phyloP scores from a whole-genome alignment of 2,797 vertebrate genomes.

The Yasuhikotakia modesta region DNA sequence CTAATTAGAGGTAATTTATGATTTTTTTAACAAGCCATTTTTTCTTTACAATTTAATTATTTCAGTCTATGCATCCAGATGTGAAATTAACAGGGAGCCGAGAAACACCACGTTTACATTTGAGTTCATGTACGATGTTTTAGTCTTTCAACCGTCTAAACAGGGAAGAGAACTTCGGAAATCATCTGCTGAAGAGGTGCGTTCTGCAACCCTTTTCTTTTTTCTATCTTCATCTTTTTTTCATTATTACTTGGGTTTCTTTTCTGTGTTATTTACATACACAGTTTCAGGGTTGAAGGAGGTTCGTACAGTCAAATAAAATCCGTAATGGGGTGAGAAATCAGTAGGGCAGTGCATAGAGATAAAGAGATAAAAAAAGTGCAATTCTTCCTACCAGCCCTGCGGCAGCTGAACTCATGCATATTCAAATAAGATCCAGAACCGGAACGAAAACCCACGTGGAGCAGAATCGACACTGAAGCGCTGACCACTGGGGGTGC shows the following conservation, averaged over 20 bases:
- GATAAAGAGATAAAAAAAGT: conserved; percentile 99
- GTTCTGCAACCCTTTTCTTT: conserved; percentile 77
- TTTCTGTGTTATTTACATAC: conserved; percentile 91
- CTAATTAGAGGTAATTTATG: conserved; percentile 99
- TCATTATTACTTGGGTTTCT: conserved; percentile 69
- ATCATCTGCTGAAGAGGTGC: conserved; percentile 83
- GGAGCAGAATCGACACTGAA: conserved; percentile 53
- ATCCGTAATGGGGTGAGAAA: conserved; percentile 96
- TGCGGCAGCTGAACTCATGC: conserved; percentile 82
- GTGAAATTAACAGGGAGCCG: conserved; percentile 90
- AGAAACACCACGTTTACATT: conserved; percentile 94
- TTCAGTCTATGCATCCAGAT: conserved; percentile 99
- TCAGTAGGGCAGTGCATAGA: conserved; percentile 99
- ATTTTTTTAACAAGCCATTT: conserved; percentile 96
- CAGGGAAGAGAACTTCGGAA: conserved; percentile 73
- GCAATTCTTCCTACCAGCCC: conserved; percentile 95
- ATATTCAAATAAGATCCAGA: conserved; percentile 73
- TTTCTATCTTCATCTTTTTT: conserved; percentile 67
- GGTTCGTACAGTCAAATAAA: conserved; percentile 94
- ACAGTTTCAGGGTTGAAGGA: conserved; percentile 87
- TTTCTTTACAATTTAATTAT: conserved; percentile 84
- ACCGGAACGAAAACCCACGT: conserved; percentile 27
- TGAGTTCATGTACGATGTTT: conserved; percentile 83
- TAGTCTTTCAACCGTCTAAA: conserved; percentile 87
- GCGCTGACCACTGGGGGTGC: conserved; percentile 76